These are phyloP conservation scores for Dipodomys stephensi DNA, from an alignment of 2,113 vertebrate genomes.

Conservation along the genomic window DNA sequence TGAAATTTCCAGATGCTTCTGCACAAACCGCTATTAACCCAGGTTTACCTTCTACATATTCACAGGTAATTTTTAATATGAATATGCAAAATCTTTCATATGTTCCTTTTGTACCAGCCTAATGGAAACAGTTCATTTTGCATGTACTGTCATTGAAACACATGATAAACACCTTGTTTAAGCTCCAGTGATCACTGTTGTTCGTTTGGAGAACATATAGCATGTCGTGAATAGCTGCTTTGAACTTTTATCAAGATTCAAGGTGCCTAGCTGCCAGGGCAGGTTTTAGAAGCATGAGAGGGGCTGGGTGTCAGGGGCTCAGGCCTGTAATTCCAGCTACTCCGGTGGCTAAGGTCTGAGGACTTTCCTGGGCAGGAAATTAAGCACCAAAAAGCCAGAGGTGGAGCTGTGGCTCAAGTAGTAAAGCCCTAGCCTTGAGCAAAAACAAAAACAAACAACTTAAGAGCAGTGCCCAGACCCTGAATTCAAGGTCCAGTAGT, in stretches of 20 bases:
- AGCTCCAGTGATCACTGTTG: neutral
- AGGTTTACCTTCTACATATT: conserved; percentile 4
- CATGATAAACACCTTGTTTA: neutral
- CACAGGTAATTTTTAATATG: neutral
- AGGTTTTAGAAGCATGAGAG: neutral
- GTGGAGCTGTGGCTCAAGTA: no score
- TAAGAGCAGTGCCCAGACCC: no score
- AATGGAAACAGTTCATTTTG: conserved; percentile 18
- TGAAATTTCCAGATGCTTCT: conserved; percentile 37
- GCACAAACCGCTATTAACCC: conserved; percentile 33
- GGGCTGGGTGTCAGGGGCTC: no score
- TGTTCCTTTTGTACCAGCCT: conserved; percentile 15
- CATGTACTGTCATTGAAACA: neutral
- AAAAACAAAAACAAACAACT: no score
- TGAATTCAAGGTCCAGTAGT: neutral
- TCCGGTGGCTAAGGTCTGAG: no score
- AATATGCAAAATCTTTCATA: conserved; percentile 15
- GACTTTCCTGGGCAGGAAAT: no score
- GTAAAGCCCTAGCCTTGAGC: no score
- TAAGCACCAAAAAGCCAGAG: no score
- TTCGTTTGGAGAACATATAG: neutral
- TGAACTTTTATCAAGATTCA: conserved; percentile 9
- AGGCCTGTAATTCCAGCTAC: no score
- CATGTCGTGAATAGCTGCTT: neutral
- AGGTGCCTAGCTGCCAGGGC: neutral